Evolutionary conservation across 2,888 invertebrate genomes (phyloP), one percentile per base, ranked within the genome.

Genomic region (Drosophila picticornis): DNA sequence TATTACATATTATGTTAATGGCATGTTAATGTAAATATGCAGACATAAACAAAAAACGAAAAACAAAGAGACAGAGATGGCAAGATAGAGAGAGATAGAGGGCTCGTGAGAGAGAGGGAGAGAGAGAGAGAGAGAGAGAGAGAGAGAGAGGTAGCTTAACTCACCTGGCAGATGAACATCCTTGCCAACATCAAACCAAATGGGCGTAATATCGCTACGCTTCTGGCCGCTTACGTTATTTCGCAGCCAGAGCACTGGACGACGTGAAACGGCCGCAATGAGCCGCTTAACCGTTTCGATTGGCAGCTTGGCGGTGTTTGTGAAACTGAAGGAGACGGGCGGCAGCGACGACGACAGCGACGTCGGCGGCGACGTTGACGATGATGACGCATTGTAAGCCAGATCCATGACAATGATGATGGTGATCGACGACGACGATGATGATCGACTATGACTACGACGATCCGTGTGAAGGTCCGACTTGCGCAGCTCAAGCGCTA

Each of bases 121-220:
- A 11, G 22, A 9, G 43, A 9, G 7, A 7, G 19, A 6, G 2
- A 34, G 5, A 34, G 0, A 13, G 13, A 13, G 5, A 36, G 27
- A 29, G 16, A 66, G 50, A 3, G n/a, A 36, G 29, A 34, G 27
- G 6, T n/a, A 16, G 7, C 13, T 19, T n/a, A 40, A 68, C 83
- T 75, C 65, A 91, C 91, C 91, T 83, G 91, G 91, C 64, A 91
- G 70, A 78, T 86, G 78, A n/a, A 90, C 87, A 72, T 91, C 91
- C 85, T 88, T 83, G 48, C 91, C 85, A 60, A 91, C 91, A 22
- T 91, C 90, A 53, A 85, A 82, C 91, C 91, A 91, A 57, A 91
- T 82, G 32, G 82, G 80, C 68, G 91, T 91, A 27, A 90, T 84
- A 50, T 91, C 91, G 46, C 91, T 89, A 50, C 91, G 85, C 70